phyloP scores from a whole-genome alignment of 1,140 invertebrate species.

The Varroa destructor region DNA sequence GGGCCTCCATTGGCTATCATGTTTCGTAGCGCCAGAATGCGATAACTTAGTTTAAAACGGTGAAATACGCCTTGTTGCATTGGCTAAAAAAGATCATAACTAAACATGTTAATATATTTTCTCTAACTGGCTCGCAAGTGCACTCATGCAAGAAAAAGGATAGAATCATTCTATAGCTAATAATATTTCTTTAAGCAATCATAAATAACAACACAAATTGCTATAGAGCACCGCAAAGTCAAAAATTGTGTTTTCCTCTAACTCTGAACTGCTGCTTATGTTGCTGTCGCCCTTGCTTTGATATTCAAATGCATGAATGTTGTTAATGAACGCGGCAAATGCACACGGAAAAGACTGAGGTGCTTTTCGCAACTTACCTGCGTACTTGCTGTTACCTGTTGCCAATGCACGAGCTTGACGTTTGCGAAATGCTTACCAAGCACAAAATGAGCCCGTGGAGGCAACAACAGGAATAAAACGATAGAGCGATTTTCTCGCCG shows the following conservation, averaged over 20 bases:
- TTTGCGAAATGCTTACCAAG: slow-evolving; percentile 6
- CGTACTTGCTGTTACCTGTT: neutral
- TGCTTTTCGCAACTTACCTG: neutral
- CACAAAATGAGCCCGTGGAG: slow-evolving; percentile 2
- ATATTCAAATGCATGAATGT: too few relatives aligned
- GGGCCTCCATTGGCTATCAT: slow-evolving; percentile 22
- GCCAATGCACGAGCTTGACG: slow-evolving; percentile 18
- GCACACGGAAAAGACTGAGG: neutral
- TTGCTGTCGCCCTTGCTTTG: too few relatives aligned
- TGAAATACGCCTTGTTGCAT: slow-evolving; percentile 26
- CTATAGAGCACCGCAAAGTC: too few relatives aligned
- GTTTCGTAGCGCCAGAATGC: slow-evolving; percentile 12
- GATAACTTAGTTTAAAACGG: slow-evolving; percentile 17
- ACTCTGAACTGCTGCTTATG: too few relatives aligned
- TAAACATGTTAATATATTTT: too few relatives aligned
- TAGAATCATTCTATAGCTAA: too few relatives aligned
- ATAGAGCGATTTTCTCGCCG: slow-evolving; percentile 15
- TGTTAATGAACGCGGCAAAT: neutral
- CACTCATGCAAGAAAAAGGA: too few relatives aligned
- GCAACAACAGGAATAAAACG: neutral
- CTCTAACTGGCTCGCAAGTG: too few relatives aligned
- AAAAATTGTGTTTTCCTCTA: too few relatives aligned
- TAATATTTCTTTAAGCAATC: too few relatives aligned
- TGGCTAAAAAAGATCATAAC: neutral
- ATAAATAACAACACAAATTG: too few relatives aligned